Conservation (phyloP, 2,888 invertebrate species). For the Clusia tigrina region DNA sequence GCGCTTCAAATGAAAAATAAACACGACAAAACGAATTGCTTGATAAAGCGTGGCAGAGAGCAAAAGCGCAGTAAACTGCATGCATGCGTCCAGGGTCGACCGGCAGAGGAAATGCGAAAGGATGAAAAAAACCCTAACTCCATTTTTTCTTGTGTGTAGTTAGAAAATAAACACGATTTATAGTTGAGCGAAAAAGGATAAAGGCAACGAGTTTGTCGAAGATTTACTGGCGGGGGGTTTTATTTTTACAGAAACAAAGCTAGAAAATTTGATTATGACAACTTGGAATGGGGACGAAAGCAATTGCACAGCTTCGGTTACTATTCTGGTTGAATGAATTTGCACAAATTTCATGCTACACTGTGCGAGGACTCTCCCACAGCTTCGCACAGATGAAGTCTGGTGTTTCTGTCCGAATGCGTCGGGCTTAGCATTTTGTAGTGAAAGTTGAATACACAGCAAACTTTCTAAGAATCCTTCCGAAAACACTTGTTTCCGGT, state of each 20-base stretch:
- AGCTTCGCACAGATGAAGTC: too few relatives aligned
- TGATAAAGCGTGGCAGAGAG: conserved; percentile 48
- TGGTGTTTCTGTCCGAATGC: too few relatives aligned
- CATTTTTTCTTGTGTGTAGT: conserved; percentile 33
- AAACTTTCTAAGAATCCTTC: too few relatives aligned
- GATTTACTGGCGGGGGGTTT: conserved; percentile 9
- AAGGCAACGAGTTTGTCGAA: not conserved
- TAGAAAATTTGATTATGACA: not conserved
- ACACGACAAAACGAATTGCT: conserved; percentile 49
- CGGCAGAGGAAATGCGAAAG: not conserved
- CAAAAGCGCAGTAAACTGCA: conserved; percentile 56
- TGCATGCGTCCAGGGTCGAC: conserved; percentile 45
- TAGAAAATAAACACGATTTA: conserved; percentile 32
- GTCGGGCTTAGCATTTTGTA: too few relatives aligned
- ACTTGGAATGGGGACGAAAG: not conserved
- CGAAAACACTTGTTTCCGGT: too few relatives aligned
- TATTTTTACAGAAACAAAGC: conserved; percentile 14
- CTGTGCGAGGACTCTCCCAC: too few relatives aligned
- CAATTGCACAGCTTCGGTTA: too few relatives aligned
- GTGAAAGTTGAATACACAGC: too few relatives aligned
- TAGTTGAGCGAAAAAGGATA: conserved; percentile 24
- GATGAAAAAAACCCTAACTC: too few relatives aligned
- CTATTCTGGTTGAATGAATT: too few relatives aligned
- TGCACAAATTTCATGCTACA: too few relatives aligned
- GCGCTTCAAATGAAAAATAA: conserved; percentile 53